A percentile compares a stretch with the other conserved stretches of the same genome.
Evolutionary conservation across 2,113 vertebrate genomes (phyloP).

Genomic region (Seriola dumerili): DNA sequence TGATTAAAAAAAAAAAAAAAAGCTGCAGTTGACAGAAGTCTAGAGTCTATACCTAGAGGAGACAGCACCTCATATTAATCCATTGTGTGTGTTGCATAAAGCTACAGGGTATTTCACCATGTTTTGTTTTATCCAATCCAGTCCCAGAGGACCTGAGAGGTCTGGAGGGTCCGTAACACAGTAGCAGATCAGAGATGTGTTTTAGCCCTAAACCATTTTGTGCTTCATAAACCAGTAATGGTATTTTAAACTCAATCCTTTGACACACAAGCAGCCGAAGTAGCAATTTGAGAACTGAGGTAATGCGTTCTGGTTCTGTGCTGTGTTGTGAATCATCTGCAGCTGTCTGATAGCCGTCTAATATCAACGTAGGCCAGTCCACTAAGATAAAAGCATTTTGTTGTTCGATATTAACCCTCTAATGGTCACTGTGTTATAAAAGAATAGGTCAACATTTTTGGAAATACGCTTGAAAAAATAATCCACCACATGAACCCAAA

Average conservation of each 20-base stretch:
- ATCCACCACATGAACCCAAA: background rate
- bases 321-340: background rate
- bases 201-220: constrained; percentile 7
- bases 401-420: background rate
- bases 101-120: background rate
- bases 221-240: constrained; percentile 34
- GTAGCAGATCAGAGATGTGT: background rate
- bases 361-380: constrained; percentile 5
- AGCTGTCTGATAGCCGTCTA: background rate
- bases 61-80: constrained; percentile 2
- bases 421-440: constrained; percentile 3
- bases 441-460: background rate
- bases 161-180: background rate
- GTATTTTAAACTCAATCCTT: constrained; percentile 25
- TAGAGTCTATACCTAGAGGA: background rate
- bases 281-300: constrained; percentile 10
- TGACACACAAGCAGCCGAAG: background rate
- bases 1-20: background rate
- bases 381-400: constrained; percentile 4
- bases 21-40: constrained; percentile 3
- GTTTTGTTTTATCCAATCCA: constrained; percentile 9
- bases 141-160: background rate
- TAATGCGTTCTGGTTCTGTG: constrained; percentile 7
- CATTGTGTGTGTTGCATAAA: background rate
- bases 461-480: background rate